Percentiles rank a stretch among this genome's conserved stretches.
phyloP scores from a whole-genome alignment of 2,797 vertebrate genomes.

The Lates japonicus region DNA sequence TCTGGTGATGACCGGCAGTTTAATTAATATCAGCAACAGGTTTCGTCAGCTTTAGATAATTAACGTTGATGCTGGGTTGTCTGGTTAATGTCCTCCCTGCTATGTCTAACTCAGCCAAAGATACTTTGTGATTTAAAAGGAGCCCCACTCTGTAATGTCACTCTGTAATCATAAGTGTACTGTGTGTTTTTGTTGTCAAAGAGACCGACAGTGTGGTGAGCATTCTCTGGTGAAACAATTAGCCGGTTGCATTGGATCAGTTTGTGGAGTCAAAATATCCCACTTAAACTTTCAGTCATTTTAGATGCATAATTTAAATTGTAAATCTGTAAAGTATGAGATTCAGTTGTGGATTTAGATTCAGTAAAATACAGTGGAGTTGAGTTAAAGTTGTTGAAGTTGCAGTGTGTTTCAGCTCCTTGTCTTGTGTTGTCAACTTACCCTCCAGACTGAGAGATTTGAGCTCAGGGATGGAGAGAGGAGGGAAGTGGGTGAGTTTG shows the following conservation, averaged over 20 bases:
- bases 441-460: constrained; percentile 92
- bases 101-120: background rate
- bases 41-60: background rate
- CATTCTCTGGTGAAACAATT: constrained; percentile 3
- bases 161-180: background rate
- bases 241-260: background rate
- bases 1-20: background rate
- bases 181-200: background rate
- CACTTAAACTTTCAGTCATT: background rate
- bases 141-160: background rate
- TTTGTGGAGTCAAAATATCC: background rate
- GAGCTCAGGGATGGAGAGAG: constrained; percentile 89
- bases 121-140: background rate
- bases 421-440: constrained; percentile 78
- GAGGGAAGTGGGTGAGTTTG: constrained; percentile 89
- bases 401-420: background rate
- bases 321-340: background rate
- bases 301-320: background rate
- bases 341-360: background rate
- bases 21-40: background rate
- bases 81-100: background rate
- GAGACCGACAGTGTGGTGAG: background rate
- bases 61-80: background rate
- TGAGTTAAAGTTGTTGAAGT: background rate
- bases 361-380: background rate